Evolutionary conservation across 2,888 invertebrate genomes (phyloP).

Genomic region (Chalcis sispes): DNA sequence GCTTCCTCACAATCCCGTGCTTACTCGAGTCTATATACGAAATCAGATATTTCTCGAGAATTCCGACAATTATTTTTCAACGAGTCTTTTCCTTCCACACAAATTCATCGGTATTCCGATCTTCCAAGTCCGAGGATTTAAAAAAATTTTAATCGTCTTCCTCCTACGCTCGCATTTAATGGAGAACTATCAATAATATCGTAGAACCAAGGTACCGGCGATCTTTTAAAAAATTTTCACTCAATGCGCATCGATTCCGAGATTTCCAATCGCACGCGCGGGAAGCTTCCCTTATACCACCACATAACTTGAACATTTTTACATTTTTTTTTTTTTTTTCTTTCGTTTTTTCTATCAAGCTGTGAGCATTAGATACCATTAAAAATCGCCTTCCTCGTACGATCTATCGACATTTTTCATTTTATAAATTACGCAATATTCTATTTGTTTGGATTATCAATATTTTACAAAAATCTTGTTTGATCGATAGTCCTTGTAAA

Average conservation of each 20-base stretch:
- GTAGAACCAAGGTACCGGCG: not conserved
- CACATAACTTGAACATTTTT: not conserved
- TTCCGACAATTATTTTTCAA: conserved; percentile 22
- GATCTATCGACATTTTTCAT: too few relatives aligned
- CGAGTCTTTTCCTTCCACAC: conserved; percentile 26
- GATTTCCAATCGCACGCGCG: conserved; percentile 13
- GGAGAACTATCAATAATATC: conserved; percentile 39
- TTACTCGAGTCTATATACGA: conserved; percentile 50
- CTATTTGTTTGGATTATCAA: too few relatives aligned
- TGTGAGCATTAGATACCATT: too few relatives aligned
- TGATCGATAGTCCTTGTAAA: too few relatives aligned
- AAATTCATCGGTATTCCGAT: too few relatives aligned
- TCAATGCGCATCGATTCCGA: conserved; percentile 16
- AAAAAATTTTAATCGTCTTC: conserved; percentile 44
- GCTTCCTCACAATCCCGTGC: too few relatives aligned
- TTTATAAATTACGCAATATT: too few relatives aligned
- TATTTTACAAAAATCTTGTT: too few relatives aligned
- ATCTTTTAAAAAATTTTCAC: conserved; percentile 22
- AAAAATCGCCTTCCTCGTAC: too few relatives aligned
- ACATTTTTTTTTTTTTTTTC: not conserved
- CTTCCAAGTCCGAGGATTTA: too few relatives aligned
- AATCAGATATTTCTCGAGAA: conserved; percentile 50
- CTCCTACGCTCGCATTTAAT: conserved; percentile 35
- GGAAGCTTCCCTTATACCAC: not conserved
- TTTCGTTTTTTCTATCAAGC: not conserved